A percentile compares a stretch with the other conserved stretches of the same genome.
These are phyloP conservation scores for Nebria ingens DNA, from an alignment of 1,140 invertebrate genomes.

Conservation along the genomic window DNA sequence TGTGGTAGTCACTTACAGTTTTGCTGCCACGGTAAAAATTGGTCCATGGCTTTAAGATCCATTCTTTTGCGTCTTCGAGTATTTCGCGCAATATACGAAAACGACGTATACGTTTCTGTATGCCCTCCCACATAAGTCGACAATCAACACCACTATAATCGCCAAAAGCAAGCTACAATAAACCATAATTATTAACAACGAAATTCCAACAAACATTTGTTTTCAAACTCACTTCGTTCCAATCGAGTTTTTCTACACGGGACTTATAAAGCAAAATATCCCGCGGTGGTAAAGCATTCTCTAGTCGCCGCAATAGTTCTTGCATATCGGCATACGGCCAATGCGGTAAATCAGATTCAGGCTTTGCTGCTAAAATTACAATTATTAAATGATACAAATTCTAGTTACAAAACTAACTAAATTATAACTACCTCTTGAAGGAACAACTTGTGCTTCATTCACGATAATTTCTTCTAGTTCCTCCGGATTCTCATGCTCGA, in stretches of 20 bases:
- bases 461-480: no score
- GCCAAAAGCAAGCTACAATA: slow-evolving; percentile 34
- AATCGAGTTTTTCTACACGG: slow-evolving; percentile 25
- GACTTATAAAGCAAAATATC: slow-evolving; percentile 24
- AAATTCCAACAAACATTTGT: slow-evolving; percentile 12
- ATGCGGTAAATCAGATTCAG: no score
- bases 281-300: slow-evolving; percentile 24
- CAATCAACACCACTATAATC: slow-evolving; percentile 34
- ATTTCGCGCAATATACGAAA: slow-evolving; percentile 39
- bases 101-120: slow-evolving; percentile 34
- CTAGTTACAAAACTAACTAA: no score
- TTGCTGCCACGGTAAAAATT: slow-evolving; percentile 30
- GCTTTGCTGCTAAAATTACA: no score
- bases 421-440: no score
- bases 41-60: slow-evolving; percentile 36
- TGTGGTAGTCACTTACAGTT: slow-evolving; percentile 17
- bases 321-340: slow-evolving; percentile 26
- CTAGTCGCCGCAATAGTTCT: slow-evolving; percentile 25
- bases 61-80: slow-evolving; percentile 37
- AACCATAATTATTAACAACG: slow-evolving; percentile 10
- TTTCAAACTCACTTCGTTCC: slow-evolving; percentile 25
- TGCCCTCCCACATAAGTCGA: slow-evolving; percentile 34
- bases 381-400: no score
- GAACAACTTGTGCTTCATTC: no score
- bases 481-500: no score